A percentile compares a stretch with the other conserved stretches of the same genome.
Evolutionary conservation across 2,113 vertebrate species (phyloP).

Genomic region (Channa maculata): DNA sequence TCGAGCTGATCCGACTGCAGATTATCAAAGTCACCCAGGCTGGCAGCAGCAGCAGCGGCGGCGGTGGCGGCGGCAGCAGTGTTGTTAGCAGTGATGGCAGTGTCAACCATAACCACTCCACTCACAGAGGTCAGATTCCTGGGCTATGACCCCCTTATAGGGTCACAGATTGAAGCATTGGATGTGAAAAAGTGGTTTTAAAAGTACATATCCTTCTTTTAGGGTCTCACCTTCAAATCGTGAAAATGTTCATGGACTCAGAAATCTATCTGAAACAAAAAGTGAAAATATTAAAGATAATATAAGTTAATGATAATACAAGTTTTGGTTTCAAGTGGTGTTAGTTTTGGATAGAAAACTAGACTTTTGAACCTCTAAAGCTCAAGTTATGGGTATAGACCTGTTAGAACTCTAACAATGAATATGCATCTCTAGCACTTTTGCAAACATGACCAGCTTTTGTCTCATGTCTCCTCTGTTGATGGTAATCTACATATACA

Average conservation of each 20-base stretch:
- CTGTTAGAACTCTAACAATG: too few relatives aligned
- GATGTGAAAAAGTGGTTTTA: neutral
- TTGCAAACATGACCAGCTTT: too few relatives aligned
- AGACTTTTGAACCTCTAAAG: too few relatives aligned
- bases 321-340: too few relatives aligned
- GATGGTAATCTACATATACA: neutral
- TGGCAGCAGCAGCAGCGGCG: constrained; percentile 26
- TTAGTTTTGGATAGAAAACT: too few relatives aligned
- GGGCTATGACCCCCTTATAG: neutral
- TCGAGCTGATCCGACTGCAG: constrained; percentile 81
- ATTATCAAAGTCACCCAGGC: constrained; percentile 79
- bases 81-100: constrained; percentile 14
- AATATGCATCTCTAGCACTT: too few relatives aligned
- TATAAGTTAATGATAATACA: too few relatives aligned
- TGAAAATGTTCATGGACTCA: neutral
- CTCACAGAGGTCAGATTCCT: constrained; percentile 63
- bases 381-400: too few relatives aligned
- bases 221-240: neutral
- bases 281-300: neutral
- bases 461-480: neutral
- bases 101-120: constrained; percentile 40
- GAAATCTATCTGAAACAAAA: neutral
- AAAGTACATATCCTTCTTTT: too few relatives aligned
- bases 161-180: constrained; percentile 1
- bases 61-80: neutral